Evolutionary conservation across 2,888 invertebrate species (phyloP).

Genomic region (Arctia plantaginis): DNA sequence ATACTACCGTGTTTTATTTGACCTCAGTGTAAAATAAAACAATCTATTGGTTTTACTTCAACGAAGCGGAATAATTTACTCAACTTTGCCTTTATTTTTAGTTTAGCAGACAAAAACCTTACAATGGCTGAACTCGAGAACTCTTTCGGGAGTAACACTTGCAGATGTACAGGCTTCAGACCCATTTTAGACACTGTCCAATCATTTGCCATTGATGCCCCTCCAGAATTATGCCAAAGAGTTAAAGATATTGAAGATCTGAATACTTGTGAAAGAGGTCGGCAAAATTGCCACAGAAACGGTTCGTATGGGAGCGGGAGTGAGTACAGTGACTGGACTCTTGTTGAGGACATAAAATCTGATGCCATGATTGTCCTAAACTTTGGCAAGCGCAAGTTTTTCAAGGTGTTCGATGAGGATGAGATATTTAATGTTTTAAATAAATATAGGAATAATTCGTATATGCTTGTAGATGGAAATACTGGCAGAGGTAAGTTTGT

Average conservation of each 20-base stretch:
- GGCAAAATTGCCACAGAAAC: conserved; percentile 61
- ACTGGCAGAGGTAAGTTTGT: conserved; percentile 88
- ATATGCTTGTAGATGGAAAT: conserved; percentile 89
- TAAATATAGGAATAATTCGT: conserved; percentile 75
- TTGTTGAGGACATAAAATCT: conserved; percentile 54
- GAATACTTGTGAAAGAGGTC: conserved; percentile 57
- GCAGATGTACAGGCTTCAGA: conserved; percentile 93
- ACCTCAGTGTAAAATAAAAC: neutral
- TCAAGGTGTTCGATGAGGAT: conserved; percentile 77
- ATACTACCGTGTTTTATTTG: neutral
- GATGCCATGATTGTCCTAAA: conserved; percentile 77
- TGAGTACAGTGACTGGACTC: conserved; percentile 68
- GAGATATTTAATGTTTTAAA: conserved; percentile 81
- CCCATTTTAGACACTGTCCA: conserved; percentile 92
- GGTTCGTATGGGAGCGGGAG: conserved; percentile 62
- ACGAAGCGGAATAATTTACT: neutral
- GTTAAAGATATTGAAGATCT: conserved; percentile 83
- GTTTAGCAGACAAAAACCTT: conserved; percentile 82
- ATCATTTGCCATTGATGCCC: conserved; percentile 88
- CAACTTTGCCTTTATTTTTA: conserved; percentile 49
- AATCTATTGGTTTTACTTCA: neutral
- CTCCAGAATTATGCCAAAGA: conserved; percentile 78
- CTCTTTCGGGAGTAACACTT: conserved; percentile 92
- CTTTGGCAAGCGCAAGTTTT: conserved; percentile 78
- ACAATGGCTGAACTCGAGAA: conserved; percentile 90